Conservation (phyloP, 2,888 invertebrate species). For the Archips crataeganus region DNA sequence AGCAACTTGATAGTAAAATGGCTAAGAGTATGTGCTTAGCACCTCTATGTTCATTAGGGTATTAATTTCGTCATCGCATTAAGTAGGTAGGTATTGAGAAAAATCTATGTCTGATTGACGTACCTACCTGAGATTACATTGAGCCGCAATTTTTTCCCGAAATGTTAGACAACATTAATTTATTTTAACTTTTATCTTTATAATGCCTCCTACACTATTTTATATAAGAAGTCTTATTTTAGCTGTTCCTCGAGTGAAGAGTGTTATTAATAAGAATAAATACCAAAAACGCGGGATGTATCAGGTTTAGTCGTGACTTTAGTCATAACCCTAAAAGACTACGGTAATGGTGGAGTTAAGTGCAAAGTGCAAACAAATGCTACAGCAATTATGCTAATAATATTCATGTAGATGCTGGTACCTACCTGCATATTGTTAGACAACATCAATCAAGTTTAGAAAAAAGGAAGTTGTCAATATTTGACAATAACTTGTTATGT, state of each 20-base stretch:
- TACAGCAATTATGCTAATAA: background rate
- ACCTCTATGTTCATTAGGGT: background rate
- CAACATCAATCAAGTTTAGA: conserved; percentile 1
- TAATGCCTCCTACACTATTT: too few species aligned
- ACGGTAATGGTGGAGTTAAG: background rate
- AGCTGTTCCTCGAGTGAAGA: too few species aligned
- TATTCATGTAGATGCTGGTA: background rate
- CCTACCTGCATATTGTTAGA: background rate
- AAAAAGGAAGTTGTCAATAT: background rate
- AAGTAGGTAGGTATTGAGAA: background rate
- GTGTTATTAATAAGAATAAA: too few species aligned
- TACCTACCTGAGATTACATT: background rate
- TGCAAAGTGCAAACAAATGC: background rate
- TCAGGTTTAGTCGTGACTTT: too few species aligned
- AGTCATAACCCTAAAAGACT: too few species aligned
- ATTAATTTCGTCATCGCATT: background rate
- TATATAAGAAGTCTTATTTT: too few species aligned
- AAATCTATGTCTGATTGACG: background rate
- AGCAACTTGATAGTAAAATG: background rate
- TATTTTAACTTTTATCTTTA: too few species aligned
- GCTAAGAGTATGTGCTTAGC: background rate
- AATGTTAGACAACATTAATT: background rate
- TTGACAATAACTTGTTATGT: background rate
- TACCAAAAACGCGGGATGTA: too few species aligned
- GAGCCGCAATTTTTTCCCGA: background rate